Evolutionary conservation across 1,140 invertebrate genomes (phyloP), one percentile per base, ranked within the genome.

Genomic region (Anthonomus grandis): DNA sequence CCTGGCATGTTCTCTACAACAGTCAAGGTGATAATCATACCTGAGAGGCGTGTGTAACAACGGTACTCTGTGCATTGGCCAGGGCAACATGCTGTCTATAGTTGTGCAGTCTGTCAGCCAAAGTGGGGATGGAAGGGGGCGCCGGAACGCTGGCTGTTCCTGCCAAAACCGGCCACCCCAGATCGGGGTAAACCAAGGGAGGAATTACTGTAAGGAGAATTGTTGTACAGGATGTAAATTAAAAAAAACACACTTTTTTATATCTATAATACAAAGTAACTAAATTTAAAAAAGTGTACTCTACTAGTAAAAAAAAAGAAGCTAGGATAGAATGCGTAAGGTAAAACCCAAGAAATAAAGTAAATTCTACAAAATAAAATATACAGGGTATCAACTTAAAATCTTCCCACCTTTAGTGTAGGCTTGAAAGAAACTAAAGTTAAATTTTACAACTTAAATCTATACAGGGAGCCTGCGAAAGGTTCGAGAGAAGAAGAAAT

Each of bases 151-250:
- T 60, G 24, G 60, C 46, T 6, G 64, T 34, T 1, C 69, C 66
- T 39, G 74, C 68, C 61, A 77, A 70, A 54, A 78, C 65, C 8
- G 78, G 77, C 82, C 82, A 84, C 47, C 79, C 80, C 15, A 84
- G 69, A 63, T 85, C 82, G 12, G 80, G 78, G 36, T 82, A 83
- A 52, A 83, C 75, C 36, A 84, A 65, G 45, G 79, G 76, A 8
- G 82, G 78, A 23, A 78, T 67, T 0, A 74, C 70, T 71, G 61
- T 41, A 59, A 53, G 10, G 34, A 34, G 49, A 51, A 37, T n/a
- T n/a, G n/a, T n/a, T n/a, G n/a, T n/a, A n/a, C n/a, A n/a, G 19
- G 13, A 12, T 1, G 1, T 34, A 10, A 34, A 34, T 13, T 12
- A 13, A 34, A 12, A 34, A 34, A 34, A 34, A 4, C 5, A 48